phyloP scores from a whole-genome alignment of 2,797 vertebrate species.

The Dermochelys coriacea region DNA sequence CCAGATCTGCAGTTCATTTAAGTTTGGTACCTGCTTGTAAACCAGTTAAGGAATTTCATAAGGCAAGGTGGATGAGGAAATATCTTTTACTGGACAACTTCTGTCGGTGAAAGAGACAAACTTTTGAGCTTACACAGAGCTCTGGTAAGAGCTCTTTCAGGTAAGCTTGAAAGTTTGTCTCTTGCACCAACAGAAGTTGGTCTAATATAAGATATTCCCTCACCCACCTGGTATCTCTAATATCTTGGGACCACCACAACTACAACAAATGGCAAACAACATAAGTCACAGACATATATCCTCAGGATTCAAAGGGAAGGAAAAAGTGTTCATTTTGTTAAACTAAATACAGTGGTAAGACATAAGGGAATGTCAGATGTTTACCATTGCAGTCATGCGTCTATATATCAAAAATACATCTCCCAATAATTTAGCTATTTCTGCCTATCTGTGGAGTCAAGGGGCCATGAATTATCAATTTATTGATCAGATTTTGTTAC shows the following conservation, averaged over 20 bases:
- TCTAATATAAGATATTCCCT: neutral
- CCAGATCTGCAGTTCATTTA: neutral
- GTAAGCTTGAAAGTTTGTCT: neutral
- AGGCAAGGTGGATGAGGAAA: neutral
- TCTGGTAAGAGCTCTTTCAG: neutral
- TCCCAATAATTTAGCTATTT: neutral
- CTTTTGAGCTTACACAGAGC: neutral
- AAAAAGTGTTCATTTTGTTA: neutral
- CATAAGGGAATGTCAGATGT: neutral
- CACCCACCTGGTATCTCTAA: neutral
- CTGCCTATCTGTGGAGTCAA: neutral
- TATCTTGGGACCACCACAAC: neutral
- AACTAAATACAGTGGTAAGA: neutral
- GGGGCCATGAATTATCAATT: neutral
- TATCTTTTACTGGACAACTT: neutral
- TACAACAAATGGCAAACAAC: neutral
- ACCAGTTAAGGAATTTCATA: fast-evolving
- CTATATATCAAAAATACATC: neutral
- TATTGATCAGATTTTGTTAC: neutral
- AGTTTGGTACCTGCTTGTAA: neutral
- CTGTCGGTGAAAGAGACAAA: neutral
- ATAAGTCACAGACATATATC: neutral
- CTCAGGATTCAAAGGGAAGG: neutral
- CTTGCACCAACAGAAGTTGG: neutral
- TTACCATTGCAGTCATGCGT: neutral